Percentiles rank a stretch among this genome's conserved stretches.
Evolutionary conservation across 2,113 vertebrate species (phyloP).

Genomic region (Hystrix cristata): DNA sequence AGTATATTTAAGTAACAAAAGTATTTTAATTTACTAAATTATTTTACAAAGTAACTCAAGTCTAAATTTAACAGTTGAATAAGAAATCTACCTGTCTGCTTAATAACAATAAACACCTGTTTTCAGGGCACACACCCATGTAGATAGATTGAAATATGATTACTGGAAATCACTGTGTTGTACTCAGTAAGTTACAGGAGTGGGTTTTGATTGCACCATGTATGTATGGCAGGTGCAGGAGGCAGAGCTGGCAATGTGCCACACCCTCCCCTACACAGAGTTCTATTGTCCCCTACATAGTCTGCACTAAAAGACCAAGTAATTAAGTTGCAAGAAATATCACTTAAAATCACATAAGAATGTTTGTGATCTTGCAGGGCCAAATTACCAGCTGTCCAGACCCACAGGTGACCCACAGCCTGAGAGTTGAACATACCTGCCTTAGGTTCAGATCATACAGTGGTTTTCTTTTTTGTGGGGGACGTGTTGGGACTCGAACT

Average conservation of each 20-base stretch:
- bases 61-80: neutral
- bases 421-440: neutral
- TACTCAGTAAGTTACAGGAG: neutral
- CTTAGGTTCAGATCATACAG: neutral
- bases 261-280: neutral
- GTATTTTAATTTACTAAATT: neutral
- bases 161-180: neutral
- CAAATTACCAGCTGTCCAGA: neutral
- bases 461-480: neutral
- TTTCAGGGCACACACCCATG: neutral
- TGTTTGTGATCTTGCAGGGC: neutral
- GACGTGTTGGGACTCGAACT: too few species aligned
- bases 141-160: neutral
- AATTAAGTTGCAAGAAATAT: neutral
- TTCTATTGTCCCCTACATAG: neutral
- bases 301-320: neutral
- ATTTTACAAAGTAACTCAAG: neutral
- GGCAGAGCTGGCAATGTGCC: neutral
- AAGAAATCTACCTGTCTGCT: neutral
- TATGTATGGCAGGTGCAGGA: neutral
- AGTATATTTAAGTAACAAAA: neutral
- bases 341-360: neutral
- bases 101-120: neutral
- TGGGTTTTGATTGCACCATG: neutral
- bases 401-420: neutral